Evolutionary conservation across 2,113 vertebrate species (phyloP), one percentile per base, ranked within the genome.

Genomic region (Gambusia holbrooki): DNA sequence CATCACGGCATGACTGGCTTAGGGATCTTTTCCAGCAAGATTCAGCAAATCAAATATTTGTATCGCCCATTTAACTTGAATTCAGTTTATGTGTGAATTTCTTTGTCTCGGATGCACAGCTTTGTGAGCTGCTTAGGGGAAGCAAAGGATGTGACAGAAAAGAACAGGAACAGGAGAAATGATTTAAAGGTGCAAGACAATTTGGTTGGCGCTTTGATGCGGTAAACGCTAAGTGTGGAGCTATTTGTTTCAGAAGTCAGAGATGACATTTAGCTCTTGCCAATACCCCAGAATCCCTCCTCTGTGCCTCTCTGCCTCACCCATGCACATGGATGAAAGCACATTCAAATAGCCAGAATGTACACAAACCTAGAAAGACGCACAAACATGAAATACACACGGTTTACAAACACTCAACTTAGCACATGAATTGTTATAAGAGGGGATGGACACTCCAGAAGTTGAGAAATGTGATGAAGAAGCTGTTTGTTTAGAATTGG

Each of bases 241-340:
- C 77, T 85, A 87, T 87, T 92, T 87, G 80, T 87, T 91, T 81
- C 81, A 87, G 78, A 64, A 88, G 87, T 87, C 88, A 85, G 45
- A 17, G 75, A 81, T 91, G 89, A 89, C 89, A 91, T 91, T 90
- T 84, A 80, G 75, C 76, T 77, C 35, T 61, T 51, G 66, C 33
- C 17, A 8, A 79, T 71, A 84, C 74, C 22, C 82, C 42, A 54
- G 63, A 69, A 62, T 89, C 79, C 58, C 45, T 74, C 9, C n/a
- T 11, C 79, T 60, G 28, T 77, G 13, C 22, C 11, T 48, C 71
- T 60, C 32, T 33, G 11, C 54, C 28, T 60, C 66, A 33, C 66
- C 27, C 25, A 28, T 32, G n/a, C 62, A 74, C 84, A 77, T n/a
- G 27, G 58, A 73, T 71, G 42, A 75, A 69, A 60, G 72, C 45